Base-by-base conservation (phyloP, 2,888 invertebrate genomes). In the Escarpia spicata region DNA sequence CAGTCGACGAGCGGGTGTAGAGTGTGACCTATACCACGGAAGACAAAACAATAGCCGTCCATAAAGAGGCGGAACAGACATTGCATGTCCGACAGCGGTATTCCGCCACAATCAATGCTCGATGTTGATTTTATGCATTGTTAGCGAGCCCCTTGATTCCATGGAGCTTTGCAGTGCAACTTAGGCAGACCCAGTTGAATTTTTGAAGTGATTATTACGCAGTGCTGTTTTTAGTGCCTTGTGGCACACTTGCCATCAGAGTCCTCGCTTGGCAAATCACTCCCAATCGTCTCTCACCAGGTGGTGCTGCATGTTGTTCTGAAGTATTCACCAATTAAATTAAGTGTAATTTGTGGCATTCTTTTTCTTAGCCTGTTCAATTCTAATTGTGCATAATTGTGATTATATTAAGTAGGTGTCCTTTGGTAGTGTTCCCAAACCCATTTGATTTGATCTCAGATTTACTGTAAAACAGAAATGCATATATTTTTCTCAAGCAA, bases 21-120 rank as follows among this genome's bases (percentile, higher is more conserved):
- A 75, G 26, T 26, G 75, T n/a, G 75, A 75, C 75, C 75, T 75
- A n/a, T 19, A 75, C 75, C 75, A 75, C 75, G 19, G 75, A 75
- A 75, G 75, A 75, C 75, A 75, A 75, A n/a, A 75, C 75, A 75
- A 75, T 75, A 19, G 75, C 75, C 75, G n/a, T n/a, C 75, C 75
- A 26, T 75, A 26, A 75, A 75, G 75, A 75, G 75, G 19, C 75
- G 75, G 75, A 75, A 75, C 75, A 75, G 75, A 75, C 75, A 15
- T n/a, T 75, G 75, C 75, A 75, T 75, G 75, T 75, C 75, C 19
- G 26, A 26, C 75, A 75, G 75, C 75, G 26, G 75, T n/a, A 26
- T n/a, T 26, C 75, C 6, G 75, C 19, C 75, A 75, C 75, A 75
- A 75, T 75, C 75, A 75, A 75, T 75, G 75, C 75, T 75, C 75